Evolutionary conservation across 2,888 invertebrate species (phyloP).

Genomic region (Hermodice carunculata): DNA sequence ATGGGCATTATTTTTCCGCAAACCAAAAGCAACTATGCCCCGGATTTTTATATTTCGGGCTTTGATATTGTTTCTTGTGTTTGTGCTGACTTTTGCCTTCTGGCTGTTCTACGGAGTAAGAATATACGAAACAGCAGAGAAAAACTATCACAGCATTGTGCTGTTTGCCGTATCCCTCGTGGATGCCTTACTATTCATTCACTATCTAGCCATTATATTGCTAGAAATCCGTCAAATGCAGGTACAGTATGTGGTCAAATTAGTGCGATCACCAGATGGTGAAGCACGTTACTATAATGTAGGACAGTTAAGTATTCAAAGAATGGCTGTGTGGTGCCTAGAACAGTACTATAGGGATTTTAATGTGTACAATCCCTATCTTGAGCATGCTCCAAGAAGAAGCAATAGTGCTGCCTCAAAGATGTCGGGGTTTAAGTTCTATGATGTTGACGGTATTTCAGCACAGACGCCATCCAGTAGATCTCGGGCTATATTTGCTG

Average conservation of each 20-base stretch:
- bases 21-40: conserved; percentile 88
- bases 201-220: conserved; percentile 92
- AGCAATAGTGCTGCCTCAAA: too few relatives aligned
- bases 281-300: conserved; percentile 85
- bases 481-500: conserved; percentile 71
- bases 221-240: conserved; percentile 94
- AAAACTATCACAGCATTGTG: conserved; percentile 84
- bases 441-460: conserved; percentile 86
- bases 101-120: conserved; percentile 99
- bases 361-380: conserved; percentile 94
- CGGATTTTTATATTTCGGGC: conserved; percentile 92
- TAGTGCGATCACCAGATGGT: conserved; percentile 96
- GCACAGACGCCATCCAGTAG: not conserved
- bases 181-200: conserved; percentile 94
- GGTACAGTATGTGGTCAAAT: conserved; percentile 79
- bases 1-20: conserved; percentile 92
- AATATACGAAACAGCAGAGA: conserved; percentile 67
- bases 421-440: conserved; percentile 81
- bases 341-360: conserved; percentile 96
- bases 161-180: conserved; percentile 93
- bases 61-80: conserved; percentile 87
- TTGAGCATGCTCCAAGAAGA: conserved; percentile 55
- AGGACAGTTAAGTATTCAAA: conserved; percentile 84
- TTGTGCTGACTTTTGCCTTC: conserved; percentile 94
- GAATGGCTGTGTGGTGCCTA: conserved; percentile 94